Percentiles rank a stretch among this genome's conserved stretches.
These are phyloP conservation scores for Thymelicus sylvestris DNA, from an alignment of 2,888 invertebrate species.

Conservation along the genomic window DNA sequence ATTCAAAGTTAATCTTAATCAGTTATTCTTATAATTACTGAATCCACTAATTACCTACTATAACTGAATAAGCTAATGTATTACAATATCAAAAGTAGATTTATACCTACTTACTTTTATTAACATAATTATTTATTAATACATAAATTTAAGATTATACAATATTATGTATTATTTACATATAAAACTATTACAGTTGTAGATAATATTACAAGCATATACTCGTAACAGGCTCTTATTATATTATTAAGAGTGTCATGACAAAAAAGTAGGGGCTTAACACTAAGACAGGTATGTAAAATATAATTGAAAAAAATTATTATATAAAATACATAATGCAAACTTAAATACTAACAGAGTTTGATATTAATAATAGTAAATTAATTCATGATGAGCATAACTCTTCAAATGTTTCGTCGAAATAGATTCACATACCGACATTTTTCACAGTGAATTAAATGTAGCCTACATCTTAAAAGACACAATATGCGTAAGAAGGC, in stretches of 20 bases:
- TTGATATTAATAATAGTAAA: background rate
- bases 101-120: background rate
- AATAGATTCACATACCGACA: too few species aligned
- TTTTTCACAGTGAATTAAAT: too few species aligned
- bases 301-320: too few species aligned
- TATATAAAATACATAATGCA: too few species aligned
- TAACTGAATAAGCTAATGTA: constrained; percentile 2
- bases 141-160: constrained; percentile 1
- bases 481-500: background rate
- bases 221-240: too few species aligned
- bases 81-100: constrained; percentile 1
- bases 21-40: background rate
- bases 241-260: background rate
- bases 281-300: background rate
- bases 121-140: background rate
- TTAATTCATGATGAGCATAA: background rate
- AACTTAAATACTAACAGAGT: too few species aligned
- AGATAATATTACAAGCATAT: background rate
- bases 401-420: too few species aligned
- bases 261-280: background rate
- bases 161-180: background rate
- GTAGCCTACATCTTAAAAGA: too few species aligned
- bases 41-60: background rate
- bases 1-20: background rate
- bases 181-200: background rate